A percentile compares a stretch with the other conserved stretches of the same genome.
Conservation (phyloP, 2,888 invertebrate species). For the Caenorhabditis wallacei region DNA sequence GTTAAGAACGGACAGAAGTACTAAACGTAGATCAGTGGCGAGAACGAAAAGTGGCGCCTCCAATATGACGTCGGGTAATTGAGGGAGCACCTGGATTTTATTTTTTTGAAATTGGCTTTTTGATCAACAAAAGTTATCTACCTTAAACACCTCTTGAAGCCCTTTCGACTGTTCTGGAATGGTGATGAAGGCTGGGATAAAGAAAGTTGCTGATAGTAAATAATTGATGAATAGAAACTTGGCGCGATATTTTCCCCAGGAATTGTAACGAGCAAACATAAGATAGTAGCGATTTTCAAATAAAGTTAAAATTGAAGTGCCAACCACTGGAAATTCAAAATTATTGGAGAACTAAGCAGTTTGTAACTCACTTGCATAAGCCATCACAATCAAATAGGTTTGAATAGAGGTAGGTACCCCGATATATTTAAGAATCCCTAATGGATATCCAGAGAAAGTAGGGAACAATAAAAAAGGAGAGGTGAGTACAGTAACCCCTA, state of each 20-base stretch:
- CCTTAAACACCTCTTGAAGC: constrained; percentile 2
- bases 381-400: constrained; percentile 13
- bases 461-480: constrained; percentile 23
- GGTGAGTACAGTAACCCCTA: background rate
- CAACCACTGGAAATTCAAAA: constrained; percentile 3
- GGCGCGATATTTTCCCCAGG: background rate
- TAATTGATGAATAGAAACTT: constrained; percentile 17
- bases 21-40: constrained; percentile 8
- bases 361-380: constrained; percentile 17
- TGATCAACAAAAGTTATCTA: background rate
- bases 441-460: constrained; percentile 13
- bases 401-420: constrained; percentile 5
- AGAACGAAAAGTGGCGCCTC: constrained; percentile 17
- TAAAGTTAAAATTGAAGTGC: constrained; percentile 8
- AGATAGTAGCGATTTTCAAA: constrained; percentile 23
- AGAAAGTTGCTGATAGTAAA: constrained; percentile 2
- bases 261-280: constrained; percentile 11
- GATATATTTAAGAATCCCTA: constrained; percentile 13
- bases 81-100: constrained; percentile 1
- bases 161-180: constrained; percentile 29
- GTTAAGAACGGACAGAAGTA: background rate
- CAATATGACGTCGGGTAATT: constrained; percentile 7
- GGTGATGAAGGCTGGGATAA: constrained; percentile 5
- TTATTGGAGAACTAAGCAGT: background rate
- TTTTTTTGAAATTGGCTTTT: background rate